These are phyloP conservation scores for Tinamus major DNA, from an alignment of 2,797 vertebrate genomes.

Conservation along the genomic window DNA sequence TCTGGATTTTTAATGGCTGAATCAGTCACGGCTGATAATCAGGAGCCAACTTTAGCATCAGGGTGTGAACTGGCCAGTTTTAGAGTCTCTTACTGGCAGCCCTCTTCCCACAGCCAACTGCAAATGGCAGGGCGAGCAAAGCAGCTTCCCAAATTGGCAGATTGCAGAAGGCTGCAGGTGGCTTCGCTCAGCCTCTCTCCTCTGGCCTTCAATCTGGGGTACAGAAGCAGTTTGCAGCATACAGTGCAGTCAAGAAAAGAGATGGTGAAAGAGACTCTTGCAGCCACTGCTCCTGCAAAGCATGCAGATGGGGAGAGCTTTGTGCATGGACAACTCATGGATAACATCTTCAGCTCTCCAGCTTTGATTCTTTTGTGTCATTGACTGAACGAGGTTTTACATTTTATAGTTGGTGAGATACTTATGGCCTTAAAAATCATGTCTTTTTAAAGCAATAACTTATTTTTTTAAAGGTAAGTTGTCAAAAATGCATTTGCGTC, in stretches of 20 bases:
- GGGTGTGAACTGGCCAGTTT: not conserved
- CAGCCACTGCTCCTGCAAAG: not conserved
- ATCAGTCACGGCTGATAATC: not conserved
- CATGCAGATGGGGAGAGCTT: not conserved
- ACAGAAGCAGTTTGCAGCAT: rapidly evolving
- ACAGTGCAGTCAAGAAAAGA: not conserved
- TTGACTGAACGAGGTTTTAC: not conserved
- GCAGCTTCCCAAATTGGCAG: rapidly evolving
- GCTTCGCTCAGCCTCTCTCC: not conserved
- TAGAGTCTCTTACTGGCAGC: not conserved
- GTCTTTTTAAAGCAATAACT: not conserved
- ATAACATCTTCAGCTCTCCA: not conserved
- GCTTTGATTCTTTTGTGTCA: not conserved
- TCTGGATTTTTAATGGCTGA: not conserved
- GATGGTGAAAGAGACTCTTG: rapidly evolving
- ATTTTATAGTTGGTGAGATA: not conserved
- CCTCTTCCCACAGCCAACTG: not conserved
- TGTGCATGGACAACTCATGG: not conserved
- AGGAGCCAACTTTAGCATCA: not conserved
- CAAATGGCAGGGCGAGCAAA: not conserved
- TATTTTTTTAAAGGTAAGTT: not conserved
- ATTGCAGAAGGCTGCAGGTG: not conserved
- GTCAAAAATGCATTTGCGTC: not conserved
- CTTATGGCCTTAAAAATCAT: not conserved
- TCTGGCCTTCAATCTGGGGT: not conserved